A percentile compares a stretch with the other conserved stretches of the same genome.
Conservation (phyloP, 2,797 vertebrate species). For the Fratercula arctica region DNA sequence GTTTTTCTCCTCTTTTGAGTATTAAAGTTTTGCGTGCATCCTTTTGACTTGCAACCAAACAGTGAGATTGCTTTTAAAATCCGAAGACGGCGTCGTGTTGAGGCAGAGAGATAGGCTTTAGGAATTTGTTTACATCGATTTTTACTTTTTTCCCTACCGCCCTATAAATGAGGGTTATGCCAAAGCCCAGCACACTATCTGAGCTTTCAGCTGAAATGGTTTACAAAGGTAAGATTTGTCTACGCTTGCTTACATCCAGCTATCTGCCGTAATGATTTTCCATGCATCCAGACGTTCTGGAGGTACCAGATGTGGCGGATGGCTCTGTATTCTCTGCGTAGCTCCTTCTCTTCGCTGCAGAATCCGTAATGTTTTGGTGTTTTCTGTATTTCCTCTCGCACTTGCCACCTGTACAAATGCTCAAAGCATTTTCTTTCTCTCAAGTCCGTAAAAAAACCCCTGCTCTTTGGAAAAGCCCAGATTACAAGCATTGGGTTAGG, state of each 20-base stretch:
- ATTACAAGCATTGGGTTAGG: not conserved
- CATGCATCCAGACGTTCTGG: not conserved
- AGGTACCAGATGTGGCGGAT: not conserved
- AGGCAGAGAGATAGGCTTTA: not conserved
- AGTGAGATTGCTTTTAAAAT: slow-evolving; percentile 40
- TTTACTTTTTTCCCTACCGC: not conserved
- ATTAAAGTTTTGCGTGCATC: slow-evolving; percentile 49
- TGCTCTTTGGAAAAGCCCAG: not conserved
- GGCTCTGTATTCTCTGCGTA: rapidly evolving
- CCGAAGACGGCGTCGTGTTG: not conserved
- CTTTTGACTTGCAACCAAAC: slow-evolving; percentile 34
- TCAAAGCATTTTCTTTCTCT: not conserved
- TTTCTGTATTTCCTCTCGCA: not conserved
- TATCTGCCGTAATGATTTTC: not conserved
- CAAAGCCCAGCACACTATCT: not conserved
- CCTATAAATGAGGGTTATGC: not conserved
- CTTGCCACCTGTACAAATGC: not conserved
- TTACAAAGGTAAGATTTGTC: not conserved
- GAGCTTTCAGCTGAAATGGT: not conserved
- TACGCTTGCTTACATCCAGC: not conserved
- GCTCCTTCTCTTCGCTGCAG: not conserved
- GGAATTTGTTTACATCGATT: not conserved
- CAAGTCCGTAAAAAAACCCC: rapidly evolving
- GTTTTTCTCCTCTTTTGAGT: slow-evolving; percentile 44
- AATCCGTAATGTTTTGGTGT: rapidly evolving